Base-by-base conservation (phyloP, 2,113 vertebrate species). In the Cephalophus harveyi region DNA sequence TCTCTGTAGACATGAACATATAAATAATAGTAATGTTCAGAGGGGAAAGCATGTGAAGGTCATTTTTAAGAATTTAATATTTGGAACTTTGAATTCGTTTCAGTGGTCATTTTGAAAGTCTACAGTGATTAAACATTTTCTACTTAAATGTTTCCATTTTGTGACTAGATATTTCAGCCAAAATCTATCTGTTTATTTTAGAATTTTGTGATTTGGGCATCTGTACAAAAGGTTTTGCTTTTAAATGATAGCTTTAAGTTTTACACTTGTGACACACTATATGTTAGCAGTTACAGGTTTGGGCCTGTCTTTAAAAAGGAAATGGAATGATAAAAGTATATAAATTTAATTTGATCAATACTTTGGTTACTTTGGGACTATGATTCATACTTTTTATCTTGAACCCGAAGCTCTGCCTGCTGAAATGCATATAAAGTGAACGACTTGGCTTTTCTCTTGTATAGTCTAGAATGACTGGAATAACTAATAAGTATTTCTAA, bases 241-340 rank as follows among this genome's bases (percentile, higher is more conserved):
- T 87, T 98, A 88, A 96, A 64, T 76, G 52, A 81, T 91, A 57
- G 40, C 40, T 94, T 98, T 60, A 97, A 78, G 33, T 91, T 90
- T 33, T 55, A 96, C 94, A 92, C 48, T 85, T 48, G 33, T 43
- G 64, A 28, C 67, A 86, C 5, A 57, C 8, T 95, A 23, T 86
- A 33, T 23, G 36, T 96, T 50, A 95, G 27, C 92, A 97, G 19
- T 94, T 88, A 4, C 25, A 23, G 0, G 90, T 97, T 93, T 97
- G 21, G 59, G 89, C 36, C 21, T 95, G 57, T 95, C 95, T 88
- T 81, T 87, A 94, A 67, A n/a, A 74, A 96, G 36, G 79, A 84
- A 67, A 54, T 92, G 89, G 43, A 48, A 94, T 57, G 9, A 15
- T 97, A 36, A 96, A 7, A 28, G 27, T 87, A 60, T 78, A 3